Conservation (phyloP, 2,797 vertebrate species). For the Melanotaenia trifasciata region DNA sequence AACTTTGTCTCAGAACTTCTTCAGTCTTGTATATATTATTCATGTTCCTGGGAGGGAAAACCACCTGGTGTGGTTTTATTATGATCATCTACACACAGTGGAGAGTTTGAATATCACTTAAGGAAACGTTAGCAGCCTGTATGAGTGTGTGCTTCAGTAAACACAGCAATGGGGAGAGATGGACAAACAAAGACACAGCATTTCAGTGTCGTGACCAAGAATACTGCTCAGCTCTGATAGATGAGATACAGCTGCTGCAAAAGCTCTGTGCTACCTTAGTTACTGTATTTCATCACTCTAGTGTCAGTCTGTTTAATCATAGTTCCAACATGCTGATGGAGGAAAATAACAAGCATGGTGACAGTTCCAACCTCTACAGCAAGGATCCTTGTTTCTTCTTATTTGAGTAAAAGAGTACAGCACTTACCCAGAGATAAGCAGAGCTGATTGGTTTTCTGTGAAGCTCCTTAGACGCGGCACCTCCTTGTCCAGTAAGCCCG, state of each 20-base stretch:
- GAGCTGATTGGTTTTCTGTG: slow-evolving; percentile 83
- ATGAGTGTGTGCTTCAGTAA: slow-evolving; percentile 55
- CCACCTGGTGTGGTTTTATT: slow-evolving; percentile 1
- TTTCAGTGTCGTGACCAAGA: slow-evolving; percentile 80
- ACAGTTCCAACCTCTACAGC: slow-evolving; percentile 13
- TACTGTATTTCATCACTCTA: slow-evolving; percentile 32
- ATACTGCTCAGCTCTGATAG: slow-evolving; percentile 55
- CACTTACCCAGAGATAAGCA: slow-evolving; percentile 90
- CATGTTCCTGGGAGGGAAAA: neutral
- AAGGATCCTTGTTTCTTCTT: slow-evolving; percentile 15
- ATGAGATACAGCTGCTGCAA: slow-evolving; percentile 67
- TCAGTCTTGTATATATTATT: slow-evolving; percentile 1
- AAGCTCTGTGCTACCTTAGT: slow-evolving; percentile 26
- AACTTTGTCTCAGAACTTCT: slow-evolving; percentile 66
- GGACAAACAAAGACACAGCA: slow-evolving; percentile 66
- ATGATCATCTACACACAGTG: slow-evolving; percentile 15
- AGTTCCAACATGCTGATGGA: slow-evolving; percentile 34
- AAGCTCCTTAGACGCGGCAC: slow-evolving; percentile 91
- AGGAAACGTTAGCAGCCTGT: slow-evolving; percentile 52
- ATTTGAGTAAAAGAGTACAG: slow-evolving; percentile 49
- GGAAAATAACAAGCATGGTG: slow-evolving; percentile 17
- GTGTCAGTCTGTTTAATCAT: slow-evolving; percentile 39
- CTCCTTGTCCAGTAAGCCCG: slow-evolving; percentile 87
- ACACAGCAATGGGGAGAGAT: slow-evolving; percentile 45
- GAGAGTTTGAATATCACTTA: slow-evolving; percentile 22